These are phyloP conservation scores for Bombycilla garrulus DNA, from an alignment of 2,113 vertebrate genomes.

Conservation along the genomic window DNA sequence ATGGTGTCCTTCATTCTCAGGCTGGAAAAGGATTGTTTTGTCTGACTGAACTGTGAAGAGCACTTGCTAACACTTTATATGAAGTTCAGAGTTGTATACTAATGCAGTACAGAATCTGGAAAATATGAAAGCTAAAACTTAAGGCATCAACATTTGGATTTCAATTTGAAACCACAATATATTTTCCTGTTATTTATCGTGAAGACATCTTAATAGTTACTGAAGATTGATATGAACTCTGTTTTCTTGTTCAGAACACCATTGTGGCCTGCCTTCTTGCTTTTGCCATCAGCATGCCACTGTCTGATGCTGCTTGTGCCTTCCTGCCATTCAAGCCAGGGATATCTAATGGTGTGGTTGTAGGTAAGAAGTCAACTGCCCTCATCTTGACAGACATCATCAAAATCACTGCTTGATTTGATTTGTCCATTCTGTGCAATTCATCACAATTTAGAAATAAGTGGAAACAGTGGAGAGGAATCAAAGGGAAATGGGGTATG, in stretches of 20 bases:
- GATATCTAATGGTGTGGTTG: neutral
- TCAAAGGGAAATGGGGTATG: neutral
- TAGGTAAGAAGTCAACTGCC: neutral
- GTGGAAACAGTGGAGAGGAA: neutral
- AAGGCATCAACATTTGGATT: neutral
- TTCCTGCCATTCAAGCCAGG: rapidly evolving
- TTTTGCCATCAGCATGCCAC: neutral
- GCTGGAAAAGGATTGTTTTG: neutral
- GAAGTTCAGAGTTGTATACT: neutral
- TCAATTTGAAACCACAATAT: neutral
- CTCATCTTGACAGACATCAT: neutral
- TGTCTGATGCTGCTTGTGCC: neutral
- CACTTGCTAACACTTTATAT: neutral
- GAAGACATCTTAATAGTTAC: neutral
- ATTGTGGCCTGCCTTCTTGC: neutral
- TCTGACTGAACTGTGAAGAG: neutral
- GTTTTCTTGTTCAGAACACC: slow-evolving; percentile 19
- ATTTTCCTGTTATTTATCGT: neutral
- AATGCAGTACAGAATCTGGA: neutral
- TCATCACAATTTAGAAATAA: neutral
- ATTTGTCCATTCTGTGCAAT: neutral
- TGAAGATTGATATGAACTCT: neutral
- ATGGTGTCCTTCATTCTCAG: neutral
- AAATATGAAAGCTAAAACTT: neutral
- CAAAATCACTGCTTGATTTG: neutral